These are phyloP conservation scores for Oenanthe melanoleuca DNA, from an alignment of 2,113 vertebrate species.

Conservation along the genomic window DNA sequence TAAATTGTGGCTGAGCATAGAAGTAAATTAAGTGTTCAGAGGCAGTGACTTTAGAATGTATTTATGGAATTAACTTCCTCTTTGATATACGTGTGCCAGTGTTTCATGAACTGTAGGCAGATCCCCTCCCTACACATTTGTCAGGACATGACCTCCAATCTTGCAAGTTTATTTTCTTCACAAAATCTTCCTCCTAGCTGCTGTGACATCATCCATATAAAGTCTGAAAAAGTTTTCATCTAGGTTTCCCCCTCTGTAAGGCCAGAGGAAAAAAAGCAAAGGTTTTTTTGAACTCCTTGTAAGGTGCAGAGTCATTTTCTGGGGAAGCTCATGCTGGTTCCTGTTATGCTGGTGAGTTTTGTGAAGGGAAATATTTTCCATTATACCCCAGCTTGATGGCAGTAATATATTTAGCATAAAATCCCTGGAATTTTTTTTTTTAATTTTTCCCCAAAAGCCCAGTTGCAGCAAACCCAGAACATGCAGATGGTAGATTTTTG, in stretches of 20 bases:
- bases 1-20: not conserved
- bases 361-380: not conserved
- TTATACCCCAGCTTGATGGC: not conserved
- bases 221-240: not conserved
- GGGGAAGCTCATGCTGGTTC: not conserved
- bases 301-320: not conserved
- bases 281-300: not conserved
- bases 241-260: not conserved
- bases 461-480: not conserved
- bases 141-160: not conserved
- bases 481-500: accelerated
- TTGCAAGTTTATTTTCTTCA: not conserved
- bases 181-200: not conserved
- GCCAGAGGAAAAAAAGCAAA: not conserved
- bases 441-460: not conserved
- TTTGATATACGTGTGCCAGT: not conserved
- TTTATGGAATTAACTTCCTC: conserved; percentile 24
- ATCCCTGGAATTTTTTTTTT: not conserved
- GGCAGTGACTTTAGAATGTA: not conserved
- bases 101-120: not conserved
- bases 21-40: conserved; percentile 29
- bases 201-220: not conserved
- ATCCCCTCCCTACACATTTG: not conserved
- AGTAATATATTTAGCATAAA: not conserved
- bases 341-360: not conserved